Conservation (phyloP, 2,888 invertebrate species). For the Clistopyga incitator region DNA sequence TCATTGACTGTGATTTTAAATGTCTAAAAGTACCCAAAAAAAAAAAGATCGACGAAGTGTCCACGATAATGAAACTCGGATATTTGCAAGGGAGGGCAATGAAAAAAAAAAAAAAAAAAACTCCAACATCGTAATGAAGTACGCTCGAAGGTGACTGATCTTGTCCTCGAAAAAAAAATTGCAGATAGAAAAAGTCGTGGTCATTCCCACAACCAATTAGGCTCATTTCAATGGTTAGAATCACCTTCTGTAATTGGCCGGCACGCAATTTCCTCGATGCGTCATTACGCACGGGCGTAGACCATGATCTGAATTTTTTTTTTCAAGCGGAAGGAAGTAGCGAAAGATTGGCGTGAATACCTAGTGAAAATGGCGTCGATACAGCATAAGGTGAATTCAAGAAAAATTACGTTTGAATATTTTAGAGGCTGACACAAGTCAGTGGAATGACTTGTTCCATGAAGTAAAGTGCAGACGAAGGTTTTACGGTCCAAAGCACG, state of each 20-base stretch:
- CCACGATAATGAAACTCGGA: conserved; percentile 16
- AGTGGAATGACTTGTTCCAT: too few species aligned
- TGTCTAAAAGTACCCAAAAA: background rate
- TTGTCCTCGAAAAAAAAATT: conserved; percentile 55
- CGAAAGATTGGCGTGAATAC: conserved; percentile 42
- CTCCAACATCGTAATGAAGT: conserved; percentile 43
- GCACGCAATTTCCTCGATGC: conserved; percentile 60
- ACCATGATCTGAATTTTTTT: conserved; percentile 68
- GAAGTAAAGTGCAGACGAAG: background rate
- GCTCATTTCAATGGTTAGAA: conserved; percentile 72
- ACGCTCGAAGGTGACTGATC: conserved; percentile 57
- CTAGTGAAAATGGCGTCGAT: background rate
- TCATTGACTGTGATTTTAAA: background rate
- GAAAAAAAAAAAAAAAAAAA: conserved; percentile 53
- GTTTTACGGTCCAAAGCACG: background rate
- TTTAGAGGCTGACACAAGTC: too few species aligned
- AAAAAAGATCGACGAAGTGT: conserved; percentile 4
- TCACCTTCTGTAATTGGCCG: conserved; percentile 75
- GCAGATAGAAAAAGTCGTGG: conserved; percentile 38
- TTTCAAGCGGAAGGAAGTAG: conserved; percentile 59
- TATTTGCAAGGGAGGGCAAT: conserved; percentile 36
- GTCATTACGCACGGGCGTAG: conserved; percentile 65
- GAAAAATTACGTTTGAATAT: background rate
- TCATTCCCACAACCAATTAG: conserved; percentile 78
- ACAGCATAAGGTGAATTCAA: background rate